These are phyloP conservation scores for Frieseomelitta varia DNA, from an alignment of 1,140 invertebrate genomes.

Conservation along the genomic window DNA sequence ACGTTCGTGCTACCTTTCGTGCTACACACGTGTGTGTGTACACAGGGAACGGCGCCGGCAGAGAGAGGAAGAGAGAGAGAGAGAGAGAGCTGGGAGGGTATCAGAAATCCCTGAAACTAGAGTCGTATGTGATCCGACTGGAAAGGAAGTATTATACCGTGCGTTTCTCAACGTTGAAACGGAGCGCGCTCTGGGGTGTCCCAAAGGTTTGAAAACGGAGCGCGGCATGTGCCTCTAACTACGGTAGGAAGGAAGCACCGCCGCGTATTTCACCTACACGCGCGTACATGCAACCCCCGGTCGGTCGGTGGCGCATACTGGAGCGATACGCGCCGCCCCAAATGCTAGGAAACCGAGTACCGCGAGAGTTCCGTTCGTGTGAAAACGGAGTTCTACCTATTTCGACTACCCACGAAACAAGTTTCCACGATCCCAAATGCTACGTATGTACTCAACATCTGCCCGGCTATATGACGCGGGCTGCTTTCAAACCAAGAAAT, in stretches of 20 bases:
- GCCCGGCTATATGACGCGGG: neutral
- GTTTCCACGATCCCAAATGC: neutral
- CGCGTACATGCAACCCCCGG: slow-evolving; percentile 7
- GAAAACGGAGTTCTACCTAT: slow-evolving; percentile 12
- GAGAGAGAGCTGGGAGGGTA: neutral
- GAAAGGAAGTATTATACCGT: slow-evolving; percentile 7
- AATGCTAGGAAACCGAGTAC: slow-evolving; percentile 14
- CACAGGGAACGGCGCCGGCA: neutral
- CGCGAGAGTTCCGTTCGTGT: neutral
- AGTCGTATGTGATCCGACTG: slow-evolving; percentile 12
- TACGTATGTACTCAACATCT: neutral
- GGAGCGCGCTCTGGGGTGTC: neutral
- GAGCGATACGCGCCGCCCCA: neutral
- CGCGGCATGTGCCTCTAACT: neutral
- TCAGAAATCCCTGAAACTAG: slow-evolving; percentile 23
- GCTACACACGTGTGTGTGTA: neutral
- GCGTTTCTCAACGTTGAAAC: neutral
- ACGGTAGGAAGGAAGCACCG: slow-evolving; percentile 4
- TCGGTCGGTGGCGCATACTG: neutral
- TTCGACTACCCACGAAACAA: slow-evolving; percentile 3
- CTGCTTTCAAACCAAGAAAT: neutral
- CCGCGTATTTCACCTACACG: slow-evolving; percentile 16
- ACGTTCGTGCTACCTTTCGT: neutral
- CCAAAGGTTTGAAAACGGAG: slow-evolving; percentile 27
- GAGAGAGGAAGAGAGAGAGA: too few relatives aligned